These are phyloP conservation scores for Harpagifer antarcticus DNA, from an alignment of 2,797 vertebrate genomes.

Conservation along the genomic window DNA sequence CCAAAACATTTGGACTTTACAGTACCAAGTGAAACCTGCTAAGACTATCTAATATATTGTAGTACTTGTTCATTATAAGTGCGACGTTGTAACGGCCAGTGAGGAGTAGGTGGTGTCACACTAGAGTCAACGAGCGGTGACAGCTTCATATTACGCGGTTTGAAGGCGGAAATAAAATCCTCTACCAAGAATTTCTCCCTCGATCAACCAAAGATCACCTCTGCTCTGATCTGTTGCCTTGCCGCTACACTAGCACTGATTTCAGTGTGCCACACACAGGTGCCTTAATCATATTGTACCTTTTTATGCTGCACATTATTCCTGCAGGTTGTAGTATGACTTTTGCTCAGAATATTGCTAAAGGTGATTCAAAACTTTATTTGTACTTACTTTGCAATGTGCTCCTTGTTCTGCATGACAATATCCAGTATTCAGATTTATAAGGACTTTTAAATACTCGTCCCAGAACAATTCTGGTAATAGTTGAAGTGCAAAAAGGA, in stretches of 20 bases:
- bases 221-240: background rate
- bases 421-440: background rate
- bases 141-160: constrained; percentile 51
- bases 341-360: background rate
- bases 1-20: background rate
- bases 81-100: constrained; percentile 4
- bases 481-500: background rate
- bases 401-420: background rate
- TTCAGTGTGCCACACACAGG: too few species aligned
- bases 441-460: background rate
- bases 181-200: constrained; percentile 10
- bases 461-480: background rate
- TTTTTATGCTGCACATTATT: background rate
- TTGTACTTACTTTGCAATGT: background rate
- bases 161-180: constrained; percentile 54
- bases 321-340: background rate
- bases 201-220: constrained; percentile 7
- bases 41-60: constrained; percentile 1
- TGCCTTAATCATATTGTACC: background rate
- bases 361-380: background rate
- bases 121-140: constrained; percentile 43
- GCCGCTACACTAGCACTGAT: background rate
- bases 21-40: background rate
- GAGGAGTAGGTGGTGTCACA: constrained; percentile 8
- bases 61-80: constrained; percentile 6